Base-by-base conservation (phyloP, 1,140 invertebrate species). In the Hirudo medicinalis region DNA sequence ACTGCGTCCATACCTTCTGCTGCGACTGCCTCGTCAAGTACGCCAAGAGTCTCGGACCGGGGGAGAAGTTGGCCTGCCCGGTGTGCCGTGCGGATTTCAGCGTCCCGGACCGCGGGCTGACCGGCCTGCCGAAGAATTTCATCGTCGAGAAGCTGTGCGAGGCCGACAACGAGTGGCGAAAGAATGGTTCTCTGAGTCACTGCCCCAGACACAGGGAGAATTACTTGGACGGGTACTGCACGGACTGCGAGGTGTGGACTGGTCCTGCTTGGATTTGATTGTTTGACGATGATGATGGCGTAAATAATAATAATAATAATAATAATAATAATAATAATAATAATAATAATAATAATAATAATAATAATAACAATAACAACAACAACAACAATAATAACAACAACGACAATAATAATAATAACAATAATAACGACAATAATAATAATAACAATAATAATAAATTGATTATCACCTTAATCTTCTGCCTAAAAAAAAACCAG, bases 1-100 rank as follows among this genome's bases (percentile, higher is more conserved):
- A 54, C 29, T 72, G 71, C 60, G 43, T 72, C 43, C 71, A 72
- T 22, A 72, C 71, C 22, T 72, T 72, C 71, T 72, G 71, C 32
- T 43, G 54, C 11, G 54, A 43, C 22, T 72, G 71, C 49, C 71
- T 72, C 40, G 54, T 60, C 29, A 27, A 67, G 25, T 67, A 72
- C 40, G 36, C 71, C 5, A 67, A 66, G 32, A 25, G 57, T 15
- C 36, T 36, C 5, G 32, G 20, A 9, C 60, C 22, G 20, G 71
- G 71, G 17, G 22, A 72, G 29, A 40, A 36, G 6, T n/a, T 72
- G 19, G 40, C 60, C n/a, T 72, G 71, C 27, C 71, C 71, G 25
- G 60, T 67, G 6, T 72, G 71, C 40, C 60, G 71, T 27, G 60
- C 36, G 2, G 60, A 66, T 32, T 66, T 72, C 63, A 25, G 1